phyloP scores from a whole-genome alignment of 1,140 invertebrate species.

The Rhopalosiphum maidis region DNA sequence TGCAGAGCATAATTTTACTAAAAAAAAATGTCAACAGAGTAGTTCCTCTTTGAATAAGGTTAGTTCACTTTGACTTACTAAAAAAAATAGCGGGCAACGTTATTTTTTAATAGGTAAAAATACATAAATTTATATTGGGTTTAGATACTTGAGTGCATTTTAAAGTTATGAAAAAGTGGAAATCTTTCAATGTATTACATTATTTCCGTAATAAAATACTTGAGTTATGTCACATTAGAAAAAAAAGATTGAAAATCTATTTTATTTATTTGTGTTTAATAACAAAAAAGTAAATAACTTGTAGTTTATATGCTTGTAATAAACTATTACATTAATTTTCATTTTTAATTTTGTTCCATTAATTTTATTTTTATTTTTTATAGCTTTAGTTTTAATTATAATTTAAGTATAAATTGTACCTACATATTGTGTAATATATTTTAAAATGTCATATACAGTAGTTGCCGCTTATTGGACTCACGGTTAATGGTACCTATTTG shows the following conservation, averaged over 20 bases:
- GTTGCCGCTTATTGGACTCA: too few species aligned
- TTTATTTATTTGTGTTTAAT: neutral
- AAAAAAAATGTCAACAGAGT: neutral
- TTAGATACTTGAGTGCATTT: neutral
- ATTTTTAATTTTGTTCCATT: neutral
- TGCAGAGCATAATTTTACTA: neutral
- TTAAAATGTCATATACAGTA: neutral
- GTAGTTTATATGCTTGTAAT: neutral
- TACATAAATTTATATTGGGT: neutral
- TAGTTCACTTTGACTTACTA: neutral
- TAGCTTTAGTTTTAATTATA: neutral
- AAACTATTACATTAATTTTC: neutral
- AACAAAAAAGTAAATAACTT: neutral
- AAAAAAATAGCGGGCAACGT: neutral
- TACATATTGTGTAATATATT: neutral
- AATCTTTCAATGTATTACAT: neutral
- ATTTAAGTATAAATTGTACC: neutral
- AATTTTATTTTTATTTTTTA: neutral
- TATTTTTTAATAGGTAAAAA: neutral
- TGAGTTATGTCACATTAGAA: neutral
- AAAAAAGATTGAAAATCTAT: neutral
- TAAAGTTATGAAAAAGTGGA: neutral
- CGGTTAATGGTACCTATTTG: too few species aligned
- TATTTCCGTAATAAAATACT: neutral
- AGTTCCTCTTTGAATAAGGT: neutral